A percentile compares a stretch with the other conserved stretches of the same genome.
These are phyloP conservation scores for Drosophila bifasciata DNA, from an alignment of 1,140 invertebrate species.

Conservation along the genomic window DNA sequence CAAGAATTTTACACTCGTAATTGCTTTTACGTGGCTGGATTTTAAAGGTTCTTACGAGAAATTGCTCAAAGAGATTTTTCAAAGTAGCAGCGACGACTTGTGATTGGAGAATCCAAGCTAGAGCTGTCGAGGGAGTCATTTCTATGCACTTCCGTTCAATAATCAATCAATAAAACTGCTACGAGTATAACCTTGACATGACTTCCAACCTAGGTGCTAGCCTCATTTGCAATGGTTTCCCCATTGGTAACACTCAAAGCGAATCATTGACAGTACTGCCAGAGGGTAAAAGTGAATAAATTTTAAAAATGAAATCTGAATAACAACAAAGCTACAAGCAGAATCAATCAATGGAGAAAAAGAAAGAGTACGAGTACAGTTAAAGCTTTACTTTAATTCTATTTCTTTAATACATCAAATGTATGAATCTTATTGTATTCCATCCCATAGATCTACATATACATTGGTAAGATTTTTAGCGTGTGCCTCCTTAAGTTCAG, in stretches of 20 bases:
- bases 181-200: slow-evolving; percentile 69
- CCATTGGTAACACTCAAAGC: slow-evolving; percentile 9
- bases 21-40: slow-evolving; percentile 59
- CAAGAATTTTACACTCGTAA: slow-evolving; percentile 52
- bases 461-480: too few relatives aligned
- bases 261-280: background rate
- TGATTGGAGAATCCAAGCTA: background rate
- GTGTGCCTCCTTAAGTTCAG: too few relatives aligned
- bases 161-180: slow-evolving; percentile 48
- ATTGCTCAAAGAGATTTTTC: slow-evolving; percentile 15
- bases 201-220: slow-evolving; percentile 49
- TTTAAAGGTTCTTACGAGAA: slow-evolving; percentile 39
- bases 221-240: slow-evolving; percentile 22
- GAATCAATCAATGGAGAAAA: too few relatives aligned
- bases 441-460: too few relatives aligned
- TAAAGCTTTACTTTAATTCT: too few relatives aligned
- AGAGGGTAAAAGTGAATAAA: too few relatives aligned
- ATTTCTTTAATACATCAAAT: too few relatives aligned
- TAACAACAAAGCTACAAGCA: too few relatives aligned
- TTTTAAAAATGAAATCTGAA: too few relatives aligned
- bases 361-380: too few relatives aligned
- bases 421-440: too few relatives aligned
- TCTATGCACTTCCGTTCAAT: slow-evolving; percentile 23
- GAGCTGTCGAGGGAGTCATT: slow-evolving; percentile 1
- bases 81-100: slow-evolving; percentile 22